Conservation (phyloP, 2,888 invertebrate species). For the Ditylenchus weischeri region DNA sequence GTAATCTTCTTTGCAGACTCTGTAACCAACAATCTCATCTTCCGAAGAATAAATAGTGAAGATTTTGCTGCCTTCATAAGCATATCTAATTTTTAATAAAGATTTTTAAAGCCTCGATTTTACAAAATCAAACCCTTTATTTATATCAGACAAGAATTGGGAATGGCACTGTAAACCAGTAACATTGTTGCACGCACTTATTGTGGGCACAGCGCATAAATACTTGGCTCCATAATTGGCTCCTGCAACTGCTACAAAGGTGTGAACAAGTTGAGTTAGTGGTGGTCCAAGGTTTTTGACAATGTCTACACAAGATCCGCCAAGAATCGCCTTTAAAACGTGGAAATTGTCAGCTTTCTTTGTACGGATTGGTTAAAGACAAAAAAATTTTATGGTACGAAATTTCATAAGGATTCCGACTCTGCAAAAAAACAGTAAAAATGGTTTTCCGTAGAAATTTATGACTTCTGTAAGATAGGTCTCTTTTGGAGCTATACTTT, state of each 20-base stretch:
- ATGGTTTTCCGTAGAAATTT: too few species aligned
- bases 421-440: too few species aligned
- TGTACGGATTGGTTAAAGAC: too few species aligned
- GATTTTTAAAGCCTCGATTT: not conserved
- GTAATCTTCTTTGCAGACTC: slow-evolving; percentile 38
- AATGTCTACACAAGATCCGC: slow-evolving; percentile 47
- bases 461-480: too few species aligned
- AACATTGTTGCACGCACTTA: slow-evolving; percentile 35
- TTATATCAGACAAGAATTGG: slow-evolving; percentile 40
- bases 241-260: slow-evolving; percentile 36
- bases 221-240: slow-evolving; percentile 44
- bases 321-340: slow-evolving; percentile 30
- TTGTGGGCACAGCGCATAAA: slow-evolving; percentile 40
- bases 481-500: too few species aligned
- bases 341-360: not conserved
- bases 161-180: slow-evolving; percentile 45
- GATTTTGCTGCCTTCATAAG: slow-evolving; percentile 42
- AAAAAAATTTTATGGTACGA: too few species aligned
- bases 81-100: slow-evolving; percentile 20
- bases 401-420: too few species aligned
- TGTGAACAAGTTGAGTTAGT: slow-evolving; percentile 42
- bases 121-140: slow-evolving; percentile 25
- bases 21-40: slow-evolving; percentile 48
- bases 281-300: slow-evolving; percentile 43
- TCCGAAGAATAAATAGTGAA: slow-evolving; percentile 42